These are phyloP conservation scores for Phrynosoma blainvillii DNA, from an alignment of 2,113 vertebrate species.

Conservation along the genomic window DNA sequence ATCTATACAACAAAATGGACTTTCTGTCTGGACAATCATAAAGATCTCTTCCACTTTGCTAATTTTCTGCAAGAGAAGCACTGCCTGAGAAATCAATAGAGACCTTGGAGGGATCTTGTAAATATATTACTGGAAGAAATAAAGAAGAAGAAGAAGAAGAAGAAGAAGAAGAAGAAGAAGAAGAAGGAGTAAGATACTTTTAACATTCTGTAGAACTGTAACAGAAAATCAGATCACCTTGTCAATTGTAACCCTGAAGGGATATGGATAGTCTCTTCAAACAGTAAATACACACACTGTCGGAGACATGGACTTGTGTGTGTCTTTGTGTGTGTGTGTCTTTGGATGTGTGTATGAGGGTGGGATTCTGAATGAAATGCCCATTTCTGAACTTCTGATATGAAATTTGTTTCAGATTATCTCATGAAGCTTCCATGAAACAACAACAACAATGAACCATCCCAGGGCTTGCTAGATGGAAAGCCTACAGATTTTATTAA, in stretches of 20 bases:
- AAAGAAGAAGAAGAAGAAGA: too few species aligned
- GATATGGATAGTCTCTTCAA: background rate
- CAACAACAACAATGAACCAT: too few species aligned
- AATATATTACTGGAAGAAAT: constrained; percentile 11
- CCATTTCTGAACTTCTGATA: background rate
- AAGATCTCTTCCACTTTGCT: accelerated
- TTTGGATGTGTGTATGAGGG: background rate
- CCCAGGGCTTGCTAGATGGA: too few species aligned
- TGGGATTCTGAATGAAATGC: background rate
- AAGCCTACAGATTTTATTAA: too few species aligned
- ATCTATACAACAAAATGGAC: background rate
- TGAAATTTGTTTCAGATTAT: too few species aligned
- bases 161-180: too few species aligned
- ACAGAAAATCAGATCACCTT: background rate
- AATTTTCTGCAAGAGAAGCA: constrained; percentile 22
- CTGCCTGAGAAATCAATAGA: background rate
- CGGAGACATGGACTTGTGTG: background rate
- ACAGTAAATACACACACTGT: constrained; percentile 24
- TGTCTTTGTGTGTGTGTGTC: too few species aligned
- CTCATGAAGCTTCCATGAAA: too few species aligned
- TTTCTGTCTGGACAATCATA: background rate
- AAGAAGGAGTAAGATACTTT: constrained; percentile 16
- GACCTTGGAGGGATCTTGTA: constrained; percentile 28
- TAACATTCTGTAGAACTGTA: background rate
- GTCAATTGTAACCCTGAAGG: background rate